phyloP scores from a whole-genome alignment of 2,113 vertebrate genomes.

The Colaptes auratus region DNA sequence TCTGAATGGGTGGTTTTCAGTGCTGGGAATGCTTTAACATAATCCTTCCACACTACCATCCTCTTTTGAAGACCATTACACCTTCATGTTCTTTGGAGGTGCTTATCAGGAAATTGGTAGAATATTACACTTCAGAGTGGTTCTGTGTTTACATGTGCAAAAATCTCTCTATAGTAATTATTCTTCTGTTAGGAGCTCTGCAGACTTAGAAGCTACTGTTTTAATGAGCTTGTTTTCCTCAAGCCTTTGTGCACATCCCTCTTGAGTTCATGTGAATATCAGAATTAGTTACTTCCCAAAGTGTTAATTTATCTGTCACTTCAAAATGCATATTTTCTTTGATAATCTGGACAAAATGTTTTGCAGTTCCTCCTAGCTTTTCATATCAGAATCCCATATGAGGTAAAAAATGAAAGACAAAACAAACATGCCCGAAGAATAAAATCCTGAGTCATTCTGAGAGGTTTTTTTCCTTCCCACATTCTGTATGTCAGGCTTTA shows the following conservation, averaged over 20 bases:
- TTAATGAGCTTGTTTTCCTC: not conserved
- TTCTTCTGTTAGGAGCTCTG: not conserved
- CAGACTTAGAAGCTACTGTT: not conserved
- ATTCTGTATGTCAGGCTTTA: not conserved
- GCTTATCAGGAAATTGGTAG: not conserved
- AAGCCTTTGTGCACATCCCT: not conserved
- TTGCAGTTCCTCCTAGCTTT: not conserved
- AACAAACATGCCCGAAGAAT: not conserved
- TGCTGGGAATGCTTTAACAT: not conserved
- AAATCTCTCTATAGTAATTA: not conserved
- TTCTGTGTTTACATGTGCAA: not conserved
- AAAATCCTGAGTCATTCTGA: not conserved
- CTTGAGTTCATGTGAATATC: not conserved
- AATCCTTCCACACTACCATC: fast-evolving
- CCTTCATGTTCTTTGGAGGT: not conserved
- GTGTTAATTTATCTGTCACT: not conserved
- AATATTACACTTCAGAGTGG: not conserved
- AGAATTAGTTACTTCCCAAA: not conserved
- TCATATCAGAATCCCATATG: not conserved
- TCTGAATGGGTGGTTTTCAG: not conserved
- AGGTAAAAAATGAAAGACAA: not conserved
- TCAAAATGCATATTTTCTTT: not conserved
- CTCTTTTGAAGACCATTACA: not conserved
- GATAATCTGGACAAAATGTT: not conserved
- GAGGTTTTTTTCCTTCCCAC: not conserved